A percentile compares a stretch with the other conserved stretches of the same genome.
Evolutionary conservation across 2,797 vertebrate genomes (phyloP).

Genomic region (Loriculus beryllinus): DNA sequence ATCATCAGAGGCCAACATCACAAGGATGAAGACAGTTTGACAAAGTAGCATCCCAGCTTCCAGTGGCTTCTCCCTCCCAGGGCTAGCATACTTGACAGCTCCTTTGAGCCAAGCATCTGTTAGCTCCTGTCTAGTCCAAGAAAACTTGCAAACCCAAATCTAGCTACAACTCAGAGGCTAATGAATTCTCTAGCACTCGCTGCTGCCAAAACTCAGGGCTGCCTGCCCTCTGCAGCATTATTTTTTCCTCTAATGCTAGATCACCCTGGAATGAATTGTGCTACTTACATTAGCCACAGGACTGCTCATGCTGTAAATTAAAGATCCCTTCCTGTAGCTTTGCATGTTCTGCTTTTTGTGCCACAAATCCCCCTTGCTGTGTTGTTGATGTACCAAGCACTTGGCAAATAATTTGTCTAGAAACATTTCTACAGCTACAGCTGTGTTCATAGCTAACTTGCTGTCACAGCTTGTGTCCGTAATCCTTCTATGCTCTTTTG

Average conservation of each 20-base stretch:
- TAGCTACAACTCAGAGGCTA: slow-evolving; percentile 28
- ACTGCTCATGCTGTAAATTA: slow-evolving; percentile 58
- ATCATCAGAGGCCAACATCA: neutral
- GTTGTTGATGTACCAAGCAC: slow-evolving; percentile 3
- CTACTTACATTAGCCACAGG: slow-evolving; percentile 40
- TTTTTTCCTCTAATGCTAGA: slow-evolving; percentile 30
- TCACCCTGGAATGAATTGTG: slow-evolving; percentile 23
- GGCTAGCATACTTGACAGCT: neutral
- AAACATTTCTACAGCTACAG: neutral
- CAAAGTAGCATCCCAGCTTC: neutral
- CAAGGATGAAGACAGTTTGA: neutral
- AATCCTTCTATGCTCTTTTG: neutral
- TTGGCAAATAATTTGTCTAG: slow-evolving; percentile 23
- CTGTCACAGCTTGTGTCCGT: neutral
- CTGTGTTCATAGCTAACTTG: slow-evolving; percentile 8
- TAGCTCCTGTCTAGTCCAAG: neutral
- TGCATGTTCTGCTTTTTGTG: slow-evolving; percentile 4
- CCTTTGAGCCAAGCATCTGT: slow-evolving; percentile 17
- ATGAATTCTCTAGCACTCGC: slow-evolving; percentile 28
- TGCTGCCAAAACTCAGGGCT: slow-evolving; percentile 38
- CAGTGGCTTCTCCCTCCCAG: neutral
- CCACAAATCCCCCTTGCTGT: slow-evolving; percentile 4
- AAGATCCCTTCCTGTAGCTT: slow-evolving; percentile 25
- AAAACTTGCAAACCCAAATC: slow-evolving; percentile 4
- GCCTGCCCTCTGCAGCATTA: neutral